Evolutionary conservation across 2,888 invertebrate genomes (phyloP).

Genomic region (Eudemis profundana): DNA sequence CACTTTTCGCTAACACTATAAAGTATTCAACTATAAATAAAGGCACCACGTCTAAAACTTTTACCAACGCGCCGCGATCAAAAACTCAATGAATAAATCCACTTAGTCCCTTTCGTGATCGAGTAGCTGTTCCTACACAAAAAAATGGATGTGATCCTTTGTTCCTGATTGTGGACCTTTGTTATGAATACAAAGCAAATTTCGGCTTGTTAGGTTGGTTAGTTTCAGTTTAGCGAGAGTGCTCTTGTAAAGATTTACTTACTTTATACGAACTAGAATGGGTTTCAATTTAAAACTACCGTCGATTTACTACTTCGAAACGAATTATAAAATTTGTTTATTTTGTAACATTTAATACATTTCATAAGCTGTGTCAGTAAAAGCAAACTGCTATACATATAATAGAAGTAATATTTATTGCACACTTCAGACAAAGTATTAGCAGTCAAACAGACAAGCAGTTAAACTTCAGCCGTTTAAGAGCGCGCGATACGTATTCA

Average conservation of each 20-base stretch:
- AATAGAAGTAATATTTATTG: too few species aligned
- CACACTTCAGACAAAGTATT: too few species aligned
- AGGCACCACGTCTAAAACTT: slow-evolving; percentile 14
- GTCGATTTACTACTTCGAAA: not conserved
- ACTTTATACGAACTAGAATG: not conserved
- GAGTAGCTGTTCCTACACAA: slow-evolving; percentile 36
- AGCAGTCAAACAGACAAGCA: too few species aligned
- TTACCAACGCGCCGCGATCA: slow-evolving; percentile 8
- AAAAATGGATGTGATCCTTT: slow-evolving; percentile 32
- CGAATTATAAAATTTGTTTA: too few species aligned
- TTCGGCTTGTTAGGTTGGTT: slow-evolving; percentile 28
- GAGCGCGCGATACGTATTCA: too few species aligned
- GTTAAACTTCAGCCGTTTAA: too few species aligned
- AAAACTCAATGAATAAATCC: slow-evolving; percentile 38
- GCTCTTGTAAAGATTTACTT: slow-evolving; percentile 7
- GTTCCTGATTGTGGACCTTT: slow-evolving; percentile 38
- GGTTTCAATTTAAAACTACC: not conserved
- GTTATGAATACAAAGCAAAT: slow-evolving; percentile 40
- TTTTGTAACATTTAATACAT: too few species aligned
- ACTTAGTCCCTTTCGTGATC: slow-evolving; percentile 42
- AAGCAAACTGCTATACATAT: too few species aligned
- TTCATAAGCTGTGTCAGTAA: too few species aligned
- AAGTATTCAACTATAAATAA: slow-evolving; percentile 13
- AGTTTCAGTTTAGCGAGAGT: slow-evolving; percentile 25
- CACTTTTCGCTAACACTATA: not conserved